Conservation (phyloP, 2,888 invertebrate species). For the Odontomyia ornata region DNA sequence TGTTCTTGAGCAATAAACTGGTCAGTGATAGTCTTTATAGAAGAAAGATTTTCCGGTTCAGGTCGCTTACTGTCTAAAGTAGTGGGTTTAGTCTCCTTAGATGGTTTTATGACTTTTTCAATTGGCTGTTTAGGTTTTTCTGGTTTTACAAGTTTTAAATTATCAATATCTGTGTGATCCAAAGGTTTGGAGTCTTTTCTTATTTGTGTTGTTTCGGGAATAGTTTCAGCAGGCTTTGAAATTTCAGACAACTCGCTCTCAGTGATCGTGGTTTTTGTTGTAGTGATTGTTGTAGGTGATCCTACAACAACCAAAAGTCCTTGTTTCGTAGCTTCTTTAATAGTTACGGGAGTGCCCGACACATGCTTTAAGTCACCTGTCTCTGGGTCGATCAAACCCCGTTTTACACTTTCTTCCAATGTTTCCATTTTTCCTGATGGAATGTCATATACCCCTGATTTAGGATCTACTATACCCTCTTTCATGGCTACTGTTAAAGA, state of each 20-base stretch:
- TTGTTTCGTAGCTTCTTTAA: conserved; percentile 85
- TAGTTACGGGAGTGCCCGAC: conserved; percentile 79
- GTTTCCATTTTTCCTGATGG: conserved; percentile 75
- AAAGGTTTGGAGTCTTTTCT: too few species aligned
- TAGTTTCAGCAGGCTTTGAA: too few species aligned
- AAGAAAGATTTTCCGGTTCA: conserved; percentile 76
- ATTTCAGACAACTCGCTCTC: too few species aligned
- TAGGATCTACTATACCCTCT: conserved; percentile 75
- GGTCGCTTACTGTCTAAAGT: too few species aligned
- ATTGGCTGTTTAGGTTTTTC: too few species aligned
- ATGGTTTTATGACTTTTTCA: too few species aligned
- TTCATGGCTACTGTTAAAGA: conserved; percentile 79
- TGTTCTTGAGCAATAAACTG: conserved; percentile 52
- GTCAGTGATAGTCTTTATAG: conserved; percentile 71
- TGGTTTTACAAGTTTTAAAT: too few species aligned
- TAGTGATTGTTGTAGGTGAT: conserved; percentile 72
- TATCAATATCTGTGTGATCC: too few species aligned
- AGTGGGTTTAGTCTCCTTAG: too few species aligned
- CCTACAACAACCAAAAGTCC: conserved; percentile 87
- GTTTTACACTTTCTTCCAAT: conserved; percentile 71
- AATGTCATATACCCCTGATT: conserved; percentile 79
- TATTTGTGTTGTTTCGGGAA: too few species aligned
- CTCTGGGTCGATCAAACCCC: conserved; percentile 75
- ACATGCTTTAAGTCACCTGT: conserved; percentile 86
- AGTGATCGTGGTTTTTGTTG: too few species aligned